Evolutionary conservation across 2,797 vertebrate genomes (phyloP).

Genomic region (Sebastes taczanowskii): DNA sequence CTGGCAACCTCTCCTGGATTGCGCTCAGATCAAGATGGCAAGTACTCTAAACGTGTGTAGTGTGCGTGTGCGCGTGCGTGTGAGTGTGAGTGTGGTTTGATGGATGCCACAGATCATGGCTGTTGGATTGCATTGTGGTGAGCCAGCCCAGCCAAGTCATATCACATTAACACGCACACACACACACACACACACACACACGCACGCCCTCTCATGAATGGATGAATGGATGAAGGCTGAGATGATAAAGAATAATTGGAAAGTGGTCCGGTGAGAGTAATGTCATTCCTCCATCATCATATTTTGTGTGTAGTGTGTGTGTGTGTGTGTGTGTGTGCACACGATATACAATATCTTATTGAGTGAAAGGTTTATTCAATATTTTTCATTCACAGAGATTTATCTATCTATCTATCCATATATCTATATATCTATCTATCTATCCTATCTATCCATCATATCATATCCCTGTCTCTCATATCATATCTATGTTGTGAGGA

Average conservation of each 20-base stretch:
- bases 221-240: conserved; percentile 22
- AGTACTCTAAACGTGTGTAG: conserved; percentile 44
- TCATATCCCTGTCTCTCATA: neutral
- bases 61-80: conserved; percentile 2
- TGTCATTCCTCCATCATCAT: conserved; percentile 43
- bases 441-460: neutral
- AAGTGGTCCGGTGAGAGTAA: conserved; percentile 34
- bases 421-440: neutral
- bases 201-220: neutral
- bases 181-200: neutral
- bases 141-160: conserved; percentile 56
- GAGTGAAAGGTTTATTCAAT: neutral
- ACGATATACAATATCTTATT: neutral
- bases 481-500: neutral
- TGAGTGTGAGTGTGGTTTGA: conserved; percentile 56
- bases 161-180: conserved; percentile 45
- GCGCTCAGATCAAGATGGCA: conserved; percentile 66
- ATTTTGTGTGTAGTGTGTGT: neutral
- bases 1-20: conserved; percentile 67
- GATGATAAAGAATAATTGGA: conserved; percentile 62
- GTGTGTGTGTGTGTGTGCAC: neutral
- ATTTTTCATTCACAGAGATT: neutral
- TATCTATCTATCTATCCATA: neutral
- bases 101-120: conserved; percentile 76
- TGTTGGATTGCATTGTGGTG: conserved; percentile 65